phyloP scores from a whole-genome alignment of 2,888 invertebrate genomes.

The Corbicula japonica region DNA sequence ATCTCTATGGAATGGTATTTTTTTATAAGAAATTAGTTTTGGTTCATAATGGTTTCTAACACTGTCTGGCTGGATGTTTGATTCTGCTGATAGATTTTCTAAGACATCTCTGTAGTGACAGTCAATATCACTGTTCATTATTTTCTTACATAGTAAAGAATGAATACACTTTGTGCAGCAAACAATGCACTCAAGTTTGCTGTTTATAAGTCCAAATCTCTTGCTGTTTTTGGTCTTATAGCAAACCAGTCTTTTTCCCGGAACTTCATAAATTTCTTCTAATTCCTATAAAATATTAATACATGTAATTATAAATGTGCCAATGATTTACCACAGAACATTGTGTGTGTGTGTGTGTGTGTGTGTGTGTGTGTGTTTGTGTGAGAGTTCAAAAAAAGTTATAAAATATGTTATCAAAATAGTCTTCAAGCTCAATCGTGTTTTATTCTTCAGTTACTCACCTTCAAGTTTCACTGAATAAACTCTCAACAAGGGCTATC shows the following conservation, averaged over 20 bases:
- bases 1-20: slow-evolving; percentile 26
- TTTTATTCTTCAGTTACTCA: too few relatives aligned
- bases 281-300: slow-evolving; percentile 14
- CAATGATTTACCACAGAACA: too few relatives aligned
- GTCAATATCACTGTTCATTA: slow-evolving; percentile 3
- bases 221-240: background rate
- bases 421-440: too few relatives aligned
- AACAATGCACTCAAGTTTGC: slow-evolving; percentile 2
- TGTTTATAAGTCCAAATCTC: slow-evolving; percentile 31
- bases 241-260: slow-evolving; percentile 10
- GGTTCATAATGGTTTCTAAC: background rate
- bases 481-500: too few relatives aligned
- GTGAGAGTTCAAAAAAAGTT: too few relatives aligned
- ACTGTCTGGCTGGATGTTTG: background rate
- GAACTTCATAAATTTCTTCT: slow-evolving; percentile 22
- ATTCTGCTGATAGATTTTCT: slow-evolving; percentile 9
- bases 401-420: too few relatives aligned
- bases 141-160: background rate
- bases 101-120: slow-evolving; percentile 16
- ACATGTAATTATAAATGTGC: too few relatives aligned
- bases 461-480: too few relatives aligned
- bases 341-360: too few relatives aligned
- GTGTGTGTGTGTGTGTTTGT: too few relatives aligned
- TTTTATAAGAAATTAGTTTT: slow-evolving; percentile 27
- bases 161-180: slow-evolving; percentile 24